Evolutionary conservation across 1,140 invertebrate genomes (phyloP).

Genomic region (Papilio xuthus): DNA sequence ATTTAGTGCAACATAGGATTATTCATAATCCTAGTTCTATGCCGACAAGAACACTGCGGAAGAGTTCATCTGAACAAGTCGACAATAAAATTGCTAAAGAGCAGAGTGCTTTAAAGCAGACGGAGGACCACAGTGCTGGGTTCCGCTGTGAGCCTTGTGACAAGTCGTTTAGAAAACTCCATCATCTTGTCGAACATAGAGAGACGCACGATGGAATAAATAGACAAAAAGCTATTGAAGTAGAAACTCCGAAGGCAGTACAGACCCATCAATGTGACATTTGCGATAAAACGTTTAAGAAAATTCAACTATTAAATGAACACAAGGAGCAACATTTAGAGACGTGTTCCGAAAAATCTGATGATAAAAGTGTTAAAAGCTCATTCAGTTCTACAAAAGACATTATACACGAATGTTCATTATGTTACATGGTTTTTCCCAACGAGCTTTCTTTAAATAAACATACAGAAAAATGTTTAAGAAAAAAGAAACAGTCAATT

Average conservation of each 20-base stretch:
- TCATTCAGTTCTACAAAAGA: constrained; percentile 72
- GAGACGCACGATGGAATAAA: constrained; percentile 76
- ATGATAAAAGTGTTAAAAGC: constrained; percentile 73
- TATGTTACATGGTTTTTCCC: constrained; percentile 81
- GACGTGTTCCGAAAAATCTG: constrained; percentile 73
- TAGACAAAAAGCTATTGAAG: constrained; percentile 54
- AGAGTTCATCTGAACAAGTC: constrained; percentile 67
- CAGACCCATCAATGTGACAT: constrained; percentile 67
- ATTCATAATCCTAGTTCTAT: constrained; percentile 67
- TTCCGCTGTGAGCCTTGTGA: constrained; percentile 81
- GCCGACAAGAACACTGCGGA: constrained; percentile 51
- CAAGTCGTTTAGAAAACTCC: constrained; percentile 79
- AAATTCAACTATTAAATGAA: constrained; percentile 75
- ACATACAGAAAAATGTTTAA: constrained; percentile 71
- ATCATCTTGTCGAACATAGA: constrained; percentile 79
- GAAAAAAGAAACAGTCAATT: constrained; percentile 73
- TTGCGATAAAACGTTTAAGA: constrained; percentile 78
- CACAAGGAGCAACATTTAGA: constrained; percentile 79
- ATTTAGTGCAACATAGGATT: constrained; percentile 76
- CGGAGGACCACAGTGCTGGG: constrained; percentile 72
- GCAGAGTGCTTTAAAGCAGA: constrained; percentile 46
- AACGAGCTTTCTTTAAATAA: constrained; percentile 80
- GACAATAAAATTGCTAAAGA: constrained; percentile 56
- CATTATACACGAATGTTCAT: constrained; percentile 80
- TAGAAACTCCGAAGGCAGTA: constrained; percentile 48